These are phyloP conservation scores for Notocelia uddmanniana DNA, from an alignment of 2,888 invertebrate species.

Conservation along the genomic window DNA sequence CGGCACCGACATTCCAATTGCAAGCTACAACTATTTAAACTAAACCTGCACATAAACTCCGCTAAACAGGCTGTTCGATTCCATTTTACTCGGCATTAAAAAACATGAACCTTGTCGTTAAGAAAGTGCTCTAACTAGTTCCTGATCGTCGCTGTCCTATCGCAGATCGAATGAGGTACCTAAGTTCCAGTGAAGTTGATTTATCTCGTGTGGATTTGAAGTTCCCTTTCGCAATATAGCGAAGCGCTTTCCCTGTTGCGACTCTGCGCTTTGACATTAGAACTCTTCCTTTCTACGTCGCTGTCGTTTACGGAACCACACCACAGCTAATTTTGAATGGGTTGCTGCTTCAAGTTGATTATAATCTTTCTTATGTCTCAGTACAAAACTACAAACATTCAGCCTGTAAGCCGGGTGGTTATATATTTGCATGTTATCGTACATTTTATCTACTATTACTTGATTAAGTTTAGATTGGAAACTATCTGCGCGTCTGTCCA, in stretches of 20 bases:
- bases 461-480: constrained; percentile 63
- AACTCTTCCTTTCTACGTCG: constrained; percentile 80
- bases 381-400: neutral
- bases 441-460: constrained; percentile 45
- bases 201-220: constrained; percentile 71
- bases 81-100: constrained; percentile 57
- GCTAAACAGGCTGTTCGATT: constrained; percentile 54
- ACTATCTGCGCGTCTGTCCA: constrained; percentile 62
- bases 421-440: constrained; percentile 15
- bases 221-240: constrained; percentile 82
- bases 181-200: constrained; percentile 65
- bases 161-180: constrained; percentile 69
- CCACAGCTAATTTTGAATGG: constrained; percentile 52
- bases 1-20: constrained; percentile 58
- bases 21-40: constrained; percentile 64
- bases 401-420: neutral
- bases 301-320: constrained; percentile 42
- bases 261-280: constrained; percentile 75
- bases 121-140: constrained; percentile 77
- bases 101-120: constrained; percentile 67
- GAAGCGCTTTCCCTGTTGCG: constrained; percentile 79
- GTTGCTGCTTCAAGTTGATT: constrained; percentile 49
- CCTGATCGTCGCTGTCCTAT: constrained; percentile 64
- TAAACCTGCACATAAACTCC: constrained; percentile 51
- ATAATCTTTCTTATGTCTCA: constrained; percentile 44